A percentile compares a stretch with the other conserved stretches of the same genome.
These are phyloP conservation scores for Malacosoma neustria DNA, from an alignment of 2,888 invertebrate genomes.

Conservation along the genomic window DNA sequence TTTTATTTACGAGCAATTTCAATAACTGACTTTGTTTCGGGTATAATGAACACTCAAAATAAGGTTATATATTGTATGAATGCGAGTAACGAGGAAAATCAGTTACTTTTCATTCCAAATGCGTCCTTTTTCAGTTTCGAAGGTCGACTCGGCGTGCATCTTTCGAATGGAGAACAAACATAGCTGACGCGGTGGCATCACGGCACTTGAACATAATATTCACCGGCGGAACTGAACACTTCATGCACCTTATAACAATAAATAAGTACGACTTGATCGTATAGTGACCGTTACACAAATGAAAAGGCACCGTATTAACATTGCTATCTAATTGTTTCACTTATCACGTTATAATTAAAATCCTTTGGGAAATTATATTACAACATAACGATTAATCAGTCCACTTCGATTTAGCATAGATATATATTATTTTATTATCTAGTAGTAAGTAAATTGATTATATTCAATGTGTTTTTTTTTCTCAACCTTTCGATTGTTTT, in stretches of 20 bases:
- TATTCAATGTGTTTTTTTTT: too few relatives aligned
- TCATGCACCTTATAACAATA: too few relatives aligned
- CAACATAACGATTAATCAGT: neutral
- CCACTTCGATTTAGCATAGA: neutral
- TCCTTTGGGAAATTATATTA: neutral
- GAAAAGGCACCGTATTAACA: neutral
- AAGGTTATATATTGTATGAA: neutral
- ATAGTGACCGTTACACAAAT: neutral
- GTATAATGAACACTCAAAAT: neutral
- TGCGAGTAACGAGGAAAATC: conserved; percentile 21
- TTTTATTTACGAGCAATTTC: neutral
- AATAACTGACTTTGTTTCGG: neutral
- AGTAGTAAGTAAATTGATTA: too few relatives aligned
- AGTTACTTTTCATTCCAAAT: conserved; percentile 47
- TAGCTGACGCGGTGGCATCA: conserved; percentile 36
- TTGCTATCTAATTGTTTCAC: neutral
- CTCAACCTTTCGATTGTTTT: too few relatives aligned
- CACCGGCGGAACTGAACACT: too few relatives aligned
- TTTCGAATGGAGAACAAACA: conserved; percentile 35
- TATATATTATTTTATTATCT: too few relatives aligned
- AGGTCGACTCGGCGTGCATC: conserved; percentile 45
- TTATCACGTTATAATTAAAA: neutral
- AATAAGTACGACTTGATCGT: neutral
- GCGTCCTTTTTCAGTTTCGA: conserved; percentile 44
- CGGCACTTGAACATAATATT: conserved; percentile 9